These are phyloP conservation scores for Triplophysa tibetana DNA, from an alignment of 2,113 vertebrate species.

Conservation along the genomic window DNA sequence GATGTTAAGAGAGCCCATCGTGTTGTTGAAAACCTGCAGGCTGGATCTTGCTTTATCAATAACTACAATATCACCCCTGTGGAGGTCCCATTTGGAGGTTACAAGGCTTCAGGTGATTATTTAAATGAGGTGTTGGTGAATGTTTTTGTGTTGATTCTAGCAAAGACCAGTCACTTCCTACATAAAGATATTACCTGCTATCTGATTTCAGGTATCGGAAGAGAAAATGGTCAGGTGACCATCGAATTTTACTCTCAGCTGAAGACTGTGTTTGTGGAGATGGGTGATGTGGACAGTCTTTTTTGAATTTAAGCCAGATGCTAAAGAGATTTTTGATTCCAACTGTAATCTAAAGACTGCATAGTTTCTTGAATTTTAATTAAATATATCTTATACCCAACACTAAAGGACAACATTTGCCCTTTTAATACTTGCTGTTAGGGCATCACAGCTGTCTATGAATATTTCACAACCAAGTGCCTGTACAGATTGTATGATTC, in stretches of 20 bases:
- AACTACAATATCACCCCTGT: conserved; percentile 94
- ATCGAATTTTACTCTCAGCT: conserved; percentile 90
- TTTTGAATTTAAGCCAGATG: conserved; percentile 71
- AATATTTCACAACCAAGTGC: conserved; percentile 23
- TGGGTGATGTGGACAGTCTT: conserved; percentile 89
- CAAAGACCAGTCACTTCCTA: background rate
- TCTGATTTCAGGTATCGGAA: conserved; percentile 84
- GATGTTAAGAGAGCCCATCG: conserved; percentile 90
- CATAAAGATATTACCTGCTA: background rate
- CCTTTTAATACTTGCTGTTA: background rate
- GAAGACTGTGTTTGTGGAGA: conserved; percentile 94
- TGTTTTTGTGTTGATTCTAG: background rate
- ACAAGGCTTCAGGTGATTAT: conserved; percentile 86
- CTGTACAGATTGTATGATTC: background rate
- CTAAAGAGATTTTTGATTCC: background rate
- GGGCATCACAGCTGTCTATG: background rate
- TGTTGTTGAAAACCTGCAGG: conserved; percentile 86
- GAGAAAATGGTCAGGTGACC: conserved; percentile 91
- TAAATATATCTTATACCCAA: background rate
- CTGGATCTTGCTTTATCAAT: conserved; percentile 93
- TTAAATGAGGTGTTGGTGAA: background rate
- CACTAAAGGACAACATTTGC: background rate
- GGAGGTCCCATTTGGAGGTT: conserved; percentile 95
- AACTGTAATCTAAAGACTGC: background rate
- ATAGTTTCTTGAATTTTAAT: too few species aligned